Conservation (phyloP, 2,888 invertebrate genomes). For the Spialia ferax region DNA sequence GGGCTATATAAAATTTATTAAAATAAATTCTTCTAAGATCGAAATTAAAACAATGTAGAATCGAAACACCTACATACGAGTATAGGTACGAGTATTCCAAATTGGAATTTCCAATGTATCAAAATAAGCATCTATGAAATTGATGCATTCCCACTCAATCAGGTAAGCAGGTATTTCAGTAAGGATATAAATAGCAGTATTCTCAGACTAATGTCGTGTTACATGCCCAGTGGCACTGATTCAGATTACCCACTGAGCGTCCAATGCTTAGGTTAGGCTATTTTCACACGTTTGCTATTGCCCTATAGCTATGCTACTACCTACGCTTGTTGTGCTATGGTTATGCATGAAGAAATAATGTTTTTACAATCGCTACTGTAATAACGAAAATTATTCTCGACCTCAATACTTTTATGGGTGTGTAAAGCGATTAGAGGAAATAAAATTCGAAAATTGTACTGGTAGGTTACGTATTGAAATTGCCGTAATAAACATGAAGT, state of each 20-base stretch:
- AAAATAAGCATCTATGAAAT: too few species aligned
- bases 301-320: too few species aligned
- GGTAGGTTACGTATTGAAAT: constrained; percentile 20
- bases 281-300: neutral
- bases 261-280: neutral
- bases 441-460: constrained; percentile 15
- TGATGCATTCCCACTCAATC: neutral
- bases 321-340: neutral
- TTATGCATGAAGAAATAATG: constrained; percentile 11
- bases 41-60: too few species aligned
- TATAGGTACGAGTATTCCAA: too few species aligned
- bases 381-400: constrained; percentile 24
- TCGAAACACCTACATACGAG: too few species aligned
- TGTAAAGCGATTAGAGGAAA: constrained; percentile 30
- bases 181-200: neutral
- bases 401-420: constrained; percentile 31
- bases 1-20: too few species aligned
- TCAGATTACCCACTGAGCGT: constrained; percentile 43
- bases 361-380: constrained; percentile 23
- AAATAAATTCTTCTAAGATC: too few species aligned
- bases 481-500: constrained; percentile 19
- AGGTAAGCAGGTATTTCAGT: neutral
- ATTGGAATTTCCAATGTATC: too few species aligned
- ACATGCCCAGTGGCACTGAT: constrained; percentile 50
- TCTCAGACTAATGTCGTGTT: constrained; percentile 12